A percentile compares a stretch with the other conserved stretches of the same genome.
Conservation (phyloP, 1,140 invertebrate species). For the Ceratina calcarata region DNA sequence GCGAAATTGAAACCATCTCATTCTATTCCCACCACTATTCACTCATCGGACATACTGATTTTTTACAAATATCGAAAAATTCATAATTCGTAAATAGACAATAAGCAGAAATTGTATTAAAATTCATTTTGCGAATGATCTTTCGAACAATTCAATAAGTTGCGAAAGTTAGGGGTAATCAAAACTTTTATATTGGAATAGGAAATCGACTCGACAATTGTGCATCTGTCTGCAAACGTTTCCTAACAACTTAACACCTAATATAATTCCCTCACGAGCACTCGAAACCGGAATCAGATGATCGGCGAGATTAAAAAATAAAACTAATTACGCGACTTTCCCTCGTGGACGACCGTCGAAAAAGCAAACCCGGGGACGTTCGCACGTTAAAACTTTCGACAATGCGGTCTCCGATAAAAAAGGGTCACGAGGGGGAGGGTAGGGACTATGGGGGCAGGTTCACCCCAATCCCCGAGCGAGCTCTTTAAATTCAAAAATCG, state of each 20-base stretch:
- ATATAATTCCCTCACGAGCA: neutral
- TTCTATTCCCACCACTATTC: too few relatives aligned
- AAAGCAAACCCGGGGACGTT: conserved; percentile 27
- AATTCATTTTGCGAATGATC: too few relatives aligned
- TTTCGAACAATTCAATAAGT: too few relatives aligned
- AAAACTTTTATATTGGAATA: too few relatives aligned
- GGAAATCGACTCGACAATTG: too few relatives aligned
- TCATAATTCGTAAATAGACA: too few relatives aligned
- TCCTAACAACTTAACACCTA: neutral
- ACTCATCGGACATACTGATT: too few relatives aligned
- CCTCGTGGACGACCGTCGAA: neutral
- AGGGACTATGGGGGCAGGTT: conserved; percentile 65
- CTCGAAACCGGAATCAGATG: neutral
- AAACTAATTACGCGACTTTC: conserved; percentile 23
- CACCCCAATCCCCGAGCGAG: conserved; percentile 67
- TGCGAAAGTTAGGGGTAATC: too few relatives aligned
- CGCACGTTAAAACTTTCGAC: conserved; percentile 63
- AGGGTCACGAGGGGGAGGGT: conserved; percentile 21
- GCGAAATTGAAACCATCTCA: conserved; percentile 22
- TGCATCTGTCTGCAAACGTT: neutral
- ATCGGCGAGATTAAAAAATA: conserved; percentile 1
- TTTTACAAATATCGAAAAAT: too few relatives aligned
- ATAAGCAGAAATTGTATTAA: too few relatives aligned
- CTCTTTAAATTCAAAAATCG: conserved; percentile 80
- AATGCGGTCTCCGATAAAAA: conserved; percentile 59